phyloP scores from a whole-genome alignment of 2,113 vertebrate genomes.

The Felis chaus region DNA sequence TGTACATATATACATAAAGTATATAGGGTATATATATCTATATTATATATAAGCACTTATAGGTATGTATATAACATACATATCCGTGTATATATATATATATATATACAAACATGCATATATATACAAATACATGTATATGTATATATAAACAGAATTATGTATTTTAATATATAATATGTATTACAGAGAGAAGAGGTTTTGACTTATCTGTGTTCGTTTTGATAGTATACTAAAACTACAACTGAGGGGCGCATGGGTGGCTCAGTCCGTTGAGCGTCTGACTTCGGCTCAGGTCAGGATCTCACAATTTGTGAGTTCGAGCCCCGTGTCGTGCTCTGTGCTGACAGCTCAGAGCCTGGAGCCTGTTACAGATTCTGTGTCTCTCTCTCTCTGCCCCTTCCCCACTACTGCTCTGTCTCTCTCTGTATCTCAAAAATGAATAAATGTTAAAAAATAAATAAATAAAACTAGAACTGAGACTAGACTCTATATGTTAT shows the following conservation, averaged over 20 bases:
- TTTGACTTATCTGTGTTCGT: not conserved
- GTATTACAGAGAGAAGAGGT: not conserved
- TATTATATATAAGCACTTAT: not conserved
- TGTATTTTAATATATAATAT: not conserved
- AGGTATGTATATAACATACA: too few relatives aligned
- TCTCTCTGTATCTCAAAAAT: too few relatives aligned
- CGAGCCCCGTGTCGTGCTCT: too few relatives aligned
- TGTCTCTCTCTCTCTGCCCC: too few relatives aligned
- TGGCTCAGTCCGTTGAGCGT: too few relatives aligned
- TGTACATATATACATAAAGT: not conserved
- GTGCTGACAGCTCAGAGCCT: too few relatives aligned
- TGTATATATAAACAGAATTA: not conserved
- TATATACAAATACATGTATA: not conserved
- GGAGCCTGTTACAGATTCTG: too few relatives aligned
- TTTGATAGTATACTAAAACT: slow-evolving; percentile 11
- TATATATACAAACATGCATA: not conserved
- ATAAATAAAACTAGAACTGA: slow-evolving; percentile 47
- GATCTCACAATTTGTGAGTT: too few relatives aligned
- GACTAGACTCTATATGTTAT: not conserved
- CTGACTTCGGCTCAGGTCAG: too few relatives aligned
- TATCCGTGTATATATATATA: not conserved
- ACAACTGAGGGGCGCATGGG: not conserved
- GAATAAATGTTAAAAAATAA: not conserved
- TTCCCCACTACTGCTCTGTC: too few relatives aligned
- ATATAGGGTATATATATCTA: not conserved